phyloP scores from a whole-genome alignment of 1,140 invertebrate species.

The Aphelenchoides besseyi region DNA sequence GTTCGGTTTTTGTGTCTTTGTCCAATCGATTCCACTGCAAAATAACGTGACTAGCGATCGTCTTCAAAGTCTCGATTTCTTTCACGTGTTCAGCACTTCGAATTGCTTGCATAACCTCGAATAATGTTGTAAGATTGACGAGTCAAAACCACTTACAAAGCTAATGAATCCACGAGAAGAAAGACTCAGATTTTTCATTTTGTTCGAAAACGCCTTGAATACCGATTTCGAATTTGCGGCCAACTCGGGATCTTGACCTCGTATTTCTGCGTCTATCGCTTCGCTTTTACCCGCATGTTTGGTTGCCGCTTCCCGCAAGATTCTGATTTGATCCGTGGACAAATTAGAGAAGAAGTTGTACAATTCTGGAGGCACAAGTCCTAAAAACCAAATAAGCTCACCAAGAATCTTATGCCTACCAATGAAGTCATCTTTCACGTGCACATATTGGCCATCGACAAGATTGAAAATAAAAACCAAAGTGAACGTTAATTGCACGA shows the following conservation, averaged over 20 bases:
- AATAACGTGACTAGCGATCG: neutral
- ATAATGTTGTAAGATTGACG: neutral
- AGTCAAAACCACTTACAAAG: neutral
- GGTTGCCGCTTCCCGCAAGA: neutral
- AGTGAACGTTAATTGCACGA: too few relatives aligned
- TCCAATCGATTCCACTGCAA: neutral
- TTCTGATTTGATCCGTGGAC: neutral
- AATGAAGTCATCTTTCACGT: neutral
- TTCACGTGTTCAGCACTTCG: neutral
- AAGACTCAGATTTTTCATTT: neutral
- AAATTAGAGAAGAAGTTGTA: constrained; percentile 11
- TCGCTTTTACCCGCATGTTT: neutral
- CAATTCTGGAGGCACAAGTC: neutral
- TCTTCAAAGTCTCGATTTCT: neutral
- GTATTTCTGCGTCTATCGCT: neutral
- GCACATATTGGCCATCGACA: neutral
- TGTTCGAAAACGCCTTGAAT: neutral
- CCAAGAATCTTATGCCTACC: neutral
- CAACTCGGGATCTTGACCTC: neutral
- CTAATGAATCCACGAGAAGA: neutral
- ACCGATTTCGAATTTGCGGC: neutral
- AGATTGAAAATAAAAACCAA: too few relatives aligned
- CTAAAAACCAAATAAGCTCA: neutral
- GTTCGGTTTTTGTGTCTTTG: neutral
- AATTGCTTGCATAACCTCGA: neutral